Evolutionary conservation across 2,797 vertebrate species (phyloP).

Genomic region (Malacoraja senta): DNA sequence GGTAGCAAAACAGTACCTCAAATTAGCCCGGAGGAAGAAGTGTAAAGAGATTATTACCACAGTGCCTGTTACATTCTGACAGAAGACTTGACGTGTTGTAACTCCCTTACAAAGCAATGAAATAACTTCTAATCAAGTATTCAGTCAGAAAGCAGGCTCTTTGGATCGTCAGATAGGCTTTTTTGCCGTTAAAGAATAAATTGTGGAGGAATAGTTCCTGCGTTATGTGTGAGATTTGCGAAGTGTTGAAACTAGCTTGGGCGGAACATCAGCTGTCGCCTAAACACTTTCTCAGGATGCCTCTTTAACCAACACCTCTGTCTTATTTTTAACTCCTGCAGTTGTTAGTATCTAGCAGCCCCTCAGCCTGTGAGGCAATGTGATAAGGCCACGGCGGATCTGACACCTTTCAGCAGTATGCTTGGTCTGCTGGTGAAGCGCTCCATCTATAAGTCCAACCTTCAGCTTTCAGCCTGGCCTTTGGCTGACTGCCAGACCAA

Average conservation of each 20-base stretch:
- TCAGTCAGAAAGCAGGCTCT: background rate
- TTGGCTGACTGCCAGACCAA: background rate
- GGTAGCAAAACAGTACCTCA: background rate
- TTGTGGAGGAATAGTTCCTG: background rate
- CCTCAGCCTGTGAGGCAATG: background rate
- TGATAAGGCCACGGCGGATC: background rate
- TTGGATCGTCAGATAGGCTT: too few species aligned
- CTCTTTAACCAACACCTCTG: constrained; percentile 9
- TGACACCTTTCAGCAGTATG: background rate
- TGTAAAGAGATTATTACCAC: background rate
- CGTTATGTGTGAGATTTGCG: background rate
- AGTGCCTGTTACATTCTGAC: background rate
- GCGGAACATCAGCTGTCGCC: background rate
- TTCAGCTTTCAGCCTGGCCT: too few species aligned
- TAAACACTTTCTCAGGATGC: constrained; percentile 8
- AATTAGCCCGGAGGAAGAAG: background rate
- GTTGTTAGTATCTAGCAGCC: background rate
- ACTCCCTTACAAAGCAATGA: background rate
- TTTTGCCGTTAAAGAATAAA: background rate
- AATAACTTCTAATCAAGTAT: background rate
- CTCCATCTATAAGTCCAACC: too few species aligned
- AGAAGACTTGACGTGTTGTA: background rate
- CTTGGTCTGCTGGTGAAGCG: background rate
- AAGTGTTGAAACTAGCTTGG: background rate
- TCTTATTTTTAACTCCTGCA: constrained; percentile 10